Conservation (phyloP, 2,888 invertebrate genomes). For the Gandaritis pyraliata region DNA sequence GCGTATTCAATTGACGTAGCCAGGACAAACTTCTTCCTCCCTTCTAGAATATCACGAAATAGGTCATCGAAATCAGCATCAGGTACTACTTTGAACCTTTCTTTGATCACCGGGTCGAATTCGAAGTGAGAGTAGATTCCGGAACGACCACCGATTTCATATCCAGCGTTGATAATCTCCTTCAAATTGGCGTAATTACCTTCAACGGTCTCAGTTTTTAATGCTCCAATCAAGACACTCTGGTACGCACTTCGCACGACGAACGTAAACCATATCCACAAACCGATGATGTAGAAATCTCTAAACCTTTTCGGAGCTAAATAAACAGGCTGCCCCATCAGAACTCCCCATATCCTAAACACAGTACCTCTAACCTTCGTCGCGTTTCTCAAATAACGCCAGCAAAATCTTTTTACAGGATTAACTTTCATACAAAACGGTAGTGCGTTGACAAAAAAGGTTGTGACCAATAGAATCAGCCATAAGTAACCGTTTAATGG, state of each 20-base stretch:
- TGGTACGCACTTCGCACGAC: constrained; percentile 70
- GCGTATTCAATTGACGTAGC: constrained; percentile 69
- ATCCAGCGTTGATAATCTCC: constrained; percentile 60
- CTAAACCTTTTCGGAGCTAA: constrained; percentile 63
- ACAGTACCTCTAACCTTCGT: constrained; percentile 56
- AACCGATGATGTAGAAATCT: constrained; percentile 65
- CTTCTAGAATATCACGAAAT: constrained; percentile 59
- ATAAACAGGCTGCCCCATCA: constrained; percentile 65
- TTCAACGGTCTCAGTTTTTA: constrained; percentile 62
- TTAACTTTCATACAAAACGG: constrained; percentile 58
- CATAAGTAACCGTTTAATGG: constrained; percentile 69
- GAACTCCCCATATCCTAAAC: constrained; percentile 65
- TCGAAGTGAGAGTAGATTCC: constrained; percentile 66
- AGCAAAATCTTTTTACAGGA: constrained; percentile 54
- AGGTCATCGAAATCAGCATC: constrained; percentile 61
- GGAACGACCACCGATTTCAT: constrained; percentile 62
- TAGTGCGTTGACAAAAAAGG: constrained; percentile 58
- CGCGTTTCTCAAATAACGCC: constrained; percentile 57
- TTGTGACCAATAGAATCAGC: constrained; percentile 59
- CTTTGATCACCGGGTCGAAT: constrained; percentile 60
- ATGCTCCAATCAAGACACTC: constrained; percentile 67
- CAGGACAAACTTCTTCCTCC: constrained; percentile 59
- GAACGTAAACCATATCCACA: constrained; percentile 74
- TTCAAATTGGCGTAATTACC: constrained; percentile 62
- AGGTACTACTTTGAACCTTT: constrained; percentile 58